These are phyloP conservation scores for Thamnophis sirtalis DNA, from an alignment of 2,113 vertebrate genomes.

Conservation along the genomic window DNA sequence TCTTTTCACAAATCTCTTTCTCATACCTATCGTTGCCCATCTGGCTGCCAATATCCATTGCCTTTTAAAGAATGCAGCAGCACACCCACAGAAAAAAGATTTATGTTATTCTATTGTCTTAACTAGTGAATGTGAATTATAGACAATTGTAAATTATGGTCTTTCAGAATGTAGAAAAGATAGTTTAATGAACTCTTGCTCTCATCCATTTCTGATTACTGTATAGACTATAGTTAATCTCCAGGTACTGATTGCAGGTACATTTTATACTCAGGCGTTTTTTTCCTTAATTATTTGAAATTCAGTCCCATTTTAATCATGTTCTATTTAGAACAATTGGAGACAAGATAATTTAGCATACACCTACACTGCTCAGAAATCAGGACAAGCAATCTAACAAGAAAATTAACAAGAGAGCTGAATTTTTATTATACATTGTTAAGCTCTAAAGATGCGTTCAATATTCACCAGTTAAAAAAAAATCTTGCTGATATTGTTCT, in stretches of 20 bases:
- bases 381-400: neutral
- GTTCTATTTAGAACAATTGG: slow-evolving; percentile 50
- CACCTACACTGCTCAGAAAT: neutral
- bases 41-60: neutral
- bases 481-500: neutral
- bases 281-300: slow-evolving; percentile 34
- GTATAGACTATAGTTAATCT: slow-evolving; percentile 5
- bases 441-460: neutral
- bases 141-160: neutral
- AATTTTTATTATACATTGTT: neutral
- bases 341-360: slow-evolving; percentile 30
- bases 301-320: slow-evolving; percentile 36
- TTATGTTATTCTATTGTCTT: neutral
- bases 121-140: neutral
- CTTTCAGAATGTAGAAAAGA: slow-evolving; percentile 1
- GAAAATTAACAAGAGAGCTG: neutral
- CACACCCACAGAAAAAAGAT: neutral
- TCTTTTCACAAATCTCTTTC: neutral
- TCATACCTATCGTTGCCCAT: neutral
- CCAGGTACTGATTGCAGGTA: neutral
- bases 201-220: neutral
- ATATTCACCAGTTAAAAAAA: neutral
- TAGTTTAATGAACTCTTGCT: slow-evolving; percentile 1
- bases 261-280: neutral
- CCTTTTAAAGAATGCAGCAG: neutral